phyloP scores from a whole-genome alignment of 2,113 vertebrate species.

The Cyrtonyx montezumae region DNA sequence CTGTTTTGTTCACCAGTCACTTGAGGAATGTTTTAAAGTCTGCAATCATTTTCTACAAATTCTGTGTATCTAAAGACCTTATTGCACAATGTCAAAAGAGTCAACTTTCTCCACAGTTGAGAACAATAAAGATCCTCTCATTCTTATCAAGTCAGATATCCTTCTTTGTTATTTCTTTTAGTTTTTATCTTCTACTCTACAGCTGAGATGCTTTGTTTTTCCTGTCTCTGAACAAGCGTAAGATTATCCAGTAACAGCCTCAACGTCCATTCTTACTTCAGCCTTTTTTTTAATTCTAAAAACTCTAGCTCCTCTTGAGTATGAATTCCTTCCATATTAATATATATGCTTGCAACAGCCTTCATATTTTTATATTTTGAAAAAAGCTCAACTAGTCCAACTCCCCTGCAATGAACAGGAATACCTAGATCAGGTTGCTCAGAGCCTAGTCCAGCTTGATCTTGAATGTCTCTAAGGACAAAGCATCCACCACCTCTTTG shows the following conservation, averaged over 20 bases:
- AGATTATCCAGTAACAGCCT: neutral
- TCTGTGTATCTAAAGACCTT: neutral
- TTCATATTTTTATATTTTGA: neutral
- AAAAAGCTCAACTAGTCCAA: neutral
- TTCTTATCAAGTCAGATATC: neutral
- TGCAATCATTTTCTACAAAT: neutral
- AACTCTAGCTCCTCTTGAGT: neutral
- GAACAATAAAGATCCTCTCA: neutral
- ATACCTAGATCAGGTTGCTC: too few species aligned
- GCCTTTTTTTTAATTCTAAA: neutral
- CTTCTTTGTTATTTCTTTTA: neutral
- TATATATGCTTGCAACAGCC: neutral
- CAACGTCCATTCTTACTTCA: neutral
- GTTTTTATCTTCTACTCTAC: neutral
- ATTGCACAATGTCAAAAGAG: neutral
- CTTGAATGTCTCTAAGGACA: too few species aligned
- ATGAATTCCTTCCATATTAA: neutral
- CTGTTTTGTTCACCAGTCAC: too few species aligned
- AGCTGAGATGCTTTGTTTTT: neutral
- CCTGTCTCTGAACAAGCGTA: neutral
- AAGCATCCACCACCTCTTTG: too few species aligned
- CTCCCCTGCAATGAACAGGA: too few species aligned
- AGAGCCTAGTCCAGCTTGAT: too few species aligned
- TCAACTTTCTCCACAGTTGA: neutral
- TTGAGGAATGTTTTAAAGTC: neutral